These are phyloP conservation scores for Trichonephila clavipes DNA, from an alignment of 1,140 invertebrate species.

Conservation along the genomic window DNA sequence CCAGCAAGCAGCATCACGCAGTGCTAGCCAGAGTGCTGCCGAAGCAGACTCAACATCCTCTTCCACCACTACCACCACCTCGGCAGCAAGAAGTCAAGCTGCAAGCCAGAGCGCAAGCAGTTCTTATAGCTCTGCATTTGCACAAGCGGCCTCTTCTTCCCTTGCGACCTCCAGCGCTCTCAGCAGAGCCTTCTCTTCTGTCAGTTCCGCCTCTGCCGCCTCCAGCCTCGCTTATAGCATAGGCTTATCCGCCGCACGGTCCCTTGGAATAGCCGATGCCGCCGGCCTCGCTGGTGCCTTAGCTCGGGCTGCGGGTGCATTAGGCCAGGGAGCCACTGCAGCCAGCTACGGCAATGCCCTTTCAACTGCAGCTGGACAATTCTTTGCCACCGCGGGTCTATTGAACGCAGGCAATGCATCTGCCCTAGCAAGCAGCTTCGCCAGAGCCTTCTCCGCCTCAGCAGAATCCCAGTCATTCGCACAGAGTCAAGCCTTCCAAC, in stretches of 20 bases:
- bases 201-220: background rate
- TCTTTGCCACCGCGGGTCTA: background rate
- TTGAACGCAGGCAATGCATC: background rate
- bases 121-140: background rate
- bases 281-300: background rate
- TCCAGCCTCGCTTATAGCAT: background rate
- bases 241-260: background rate
- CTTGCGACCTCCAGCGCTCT: slow-evolving; percentile 10
- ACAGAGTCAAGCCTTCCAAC: background rate
- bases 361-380: background rate
- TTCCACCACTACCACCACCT: background rate
- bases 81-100: background rate
- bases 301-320: background rate
- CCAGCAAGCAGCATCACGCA: background rate
- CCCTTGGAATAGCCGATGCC: slow-evolving; percentile 12
- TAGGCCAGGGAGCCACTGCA: background rate
- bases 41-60: background rate
- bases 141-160: background rate
- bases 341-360: background rate
- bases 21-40: background rate
- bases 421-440: background rate
- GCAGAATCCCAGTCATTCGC: background rate
- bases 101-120: background rate
- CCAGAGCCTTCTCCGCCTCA: background rate
- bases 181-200: slow-evolving; percentile 22